These are phyloP conservation scores for Drosophila obscura DNA, from an alignment of 1,140 invertebrate genomes.

Conservation along the genomic window DNA sequence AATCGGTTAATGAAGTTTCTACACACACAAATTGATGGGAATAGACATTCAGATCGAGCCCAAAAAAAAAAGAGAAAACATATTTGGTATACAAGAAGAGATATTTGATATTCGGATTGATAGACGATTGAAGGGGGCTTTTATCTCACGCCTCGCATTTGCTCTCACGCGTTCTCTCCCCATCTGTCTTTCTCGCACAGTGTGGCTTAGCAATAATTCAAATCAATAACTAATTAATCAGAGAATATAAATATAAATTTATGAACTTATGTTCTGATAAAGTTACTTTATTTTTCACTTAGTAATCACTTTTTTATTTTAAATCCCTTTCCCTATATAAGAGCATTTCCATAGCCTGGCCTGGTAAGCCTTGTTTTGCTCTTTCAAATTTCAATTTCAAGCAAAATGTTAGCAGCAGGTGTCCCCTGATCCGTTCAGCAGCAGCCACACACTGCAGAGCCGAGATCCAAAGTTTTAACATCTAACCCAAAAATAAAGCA, in stretches of 20 bases:
- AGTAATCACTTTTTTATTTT: too few species aligned
- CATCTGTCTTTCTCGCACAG: too few species aligned
- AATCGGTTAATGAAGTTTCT: conserved; percentile 69
- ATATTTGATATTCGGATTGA: background rate
- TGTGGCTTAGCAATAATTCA: too few species aligned
- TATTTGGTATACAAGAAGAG: background rate
- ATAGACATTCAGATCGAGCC: conserved; percentile 17
- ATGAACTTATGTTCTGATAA: background rate
- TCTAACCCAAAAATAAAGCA: conserved; percentile 64
- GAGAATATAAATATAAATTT: too few species aligned
- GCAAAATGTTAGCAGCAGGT: conserved; percentile 78
- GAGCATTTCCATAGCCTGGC: conserved; percentile 1
- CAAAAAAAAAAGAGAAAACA: conserved; percentile 6
- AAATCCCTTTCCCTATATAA: background rate
- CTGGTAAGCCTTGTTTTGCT: conserved; percentile 36
- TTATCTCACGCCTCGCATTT: too few species aligned
- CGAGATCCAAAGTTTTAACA: background rate
- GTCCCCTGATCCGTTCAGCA: conserved; percentile 45
- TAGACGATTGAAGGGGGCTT: too few species aligned
- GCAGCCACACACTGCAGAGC: conserved; percentile 20
- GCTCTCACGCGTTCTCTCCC: too few species aligned
- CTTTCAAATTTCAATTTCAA: conserved; percentile 73
- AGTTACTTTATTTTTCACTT: background rate
- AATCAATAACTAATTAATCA: too few species aligned
- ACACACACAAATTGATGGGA: conserved; percentile 29